Conservation (phyloP, 2,888 invertebrate genomes). For the Melinaea marsaeus region DNA sequence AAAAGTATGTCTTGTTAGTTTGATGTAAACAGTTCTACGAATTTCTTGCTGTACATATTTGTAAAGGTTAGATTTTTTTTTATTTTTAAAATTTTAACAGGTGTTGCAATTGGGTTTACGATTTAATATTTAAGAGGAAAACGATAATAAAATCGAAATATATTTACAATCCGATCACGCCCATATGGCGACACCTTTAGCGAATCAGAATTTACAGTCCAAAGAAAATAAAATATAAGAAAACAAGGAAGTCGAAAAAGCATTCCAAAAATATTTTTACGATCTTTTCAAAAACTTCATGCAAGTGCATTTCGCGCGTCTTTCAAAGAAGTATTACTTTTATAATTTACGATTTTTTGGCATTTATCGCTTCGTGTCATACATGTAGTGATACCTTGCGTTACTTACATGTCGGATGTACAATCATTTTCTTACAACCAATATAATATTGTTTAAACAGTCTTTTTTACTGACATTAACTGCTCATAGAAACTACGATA, state of each 20-base stretch:
- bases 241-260: constrained; percentile 33
- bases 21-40: too few relatives aligned
- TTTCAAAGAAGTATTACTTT: constrained; percentile 22
- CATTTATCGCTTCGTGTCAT: constrained; percentile 54
- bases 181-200: constrained; percentile 33
- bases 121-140: constrained; percentile 13
- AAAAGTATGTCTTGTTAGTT: too few relatives aligned
- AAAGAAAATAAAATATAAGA: constrained; percentile 16
- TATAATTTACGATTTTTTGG: constrained; percentile 44
- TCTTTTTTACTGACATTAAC: too few relatives aligned
- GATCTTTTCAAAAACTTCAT: constrained; percentile 45
- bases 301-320: constrained; percentile 56
- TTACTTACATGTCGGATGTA: neutral
- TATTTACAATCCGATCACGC: constrained; percentile 23
- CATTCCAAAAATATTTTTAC: constrained; percentile 61
- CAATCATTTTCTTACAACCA: constrained; percentile 20
- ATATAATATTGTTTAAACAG: neutral
- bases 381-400: constrained; percentile 13
- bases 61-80: too few relatives aligned
- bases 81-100: too few relatives aligned
- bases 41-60: too few relatives aligned
- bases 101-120: constrained; percentile 2
- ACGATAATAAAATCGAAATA: constrained; percentile 9
- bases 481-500: too few relatives aligned
- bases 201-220: constrained; percentile 9